These are phyloP conservation scores for Drosophila aff. DNA, from an alignment of 1,140 invertebrate species.

Conservation along the genomic window DNA sequence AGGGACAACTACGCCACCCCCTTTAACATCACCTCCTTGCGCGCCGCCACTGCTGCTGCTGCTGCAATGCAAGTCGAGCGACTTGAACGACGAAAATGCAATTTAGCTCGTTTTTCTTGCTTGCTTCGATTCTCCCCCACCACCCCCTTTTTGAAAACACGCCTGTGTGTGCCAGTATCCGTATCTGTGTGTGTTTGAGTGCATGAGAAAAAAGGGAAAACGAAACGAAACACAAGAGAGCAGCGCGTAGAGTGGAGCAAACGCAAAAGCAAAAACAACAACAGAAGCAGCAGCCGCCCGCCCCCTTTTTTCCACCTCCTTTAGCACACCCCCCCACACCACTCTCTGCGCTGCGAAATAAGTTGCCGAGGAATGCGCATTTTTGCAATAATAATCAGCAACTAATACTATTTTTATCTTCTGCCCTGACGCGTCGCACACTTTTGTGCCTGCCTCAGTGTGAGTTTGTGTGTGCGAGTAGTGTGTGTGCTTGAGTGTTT, in stretches of 20 bases:
- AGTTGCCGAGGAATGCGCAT: slow-evolving; percentile 80
- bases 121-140: slow-evolving; percentile 55
- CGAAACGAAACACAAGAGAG: slow-evolving; percentile 75
- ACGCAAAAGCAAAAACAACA: slow-evolving; percentile 40
- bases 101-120: slow-evolving; percentile 82
- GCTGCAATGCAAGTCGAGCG: slow-evolving; percentile 52
- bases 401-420: slow-evolving; percentile 84
- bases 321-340: neutral
- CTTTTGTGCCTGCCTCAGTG: slow-evolving; percentile 14
- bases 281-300: slow-evolving; percentile 46
- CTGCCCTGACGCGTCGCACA: slow-evolving; percentile 61
- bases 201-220: slow-evolving; percentile 79
- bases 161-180: slow-evolving; percentile 17
- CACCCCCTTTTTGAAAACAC: slow-evolving; percentile 47
- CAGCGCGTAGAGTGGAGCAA: slow-evolving; percentile 57
- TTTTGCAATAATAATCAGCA: slow-evolving; percentile 85
- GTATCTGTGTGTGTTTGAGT: slow-evolving; percentile 30
- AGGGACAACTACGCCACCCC: neutral
- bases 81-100: slow-evolving; percentile 76
- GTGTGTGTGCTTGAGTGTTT: slow-evolving; percentile 47
- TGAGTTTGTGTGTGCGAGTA: slow-evolving; percentile 24
- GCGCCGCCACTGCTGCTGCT: slow-evolving; percentile 34
- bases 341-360: slow-evolving; percentile 57
- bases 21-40: slow-evolving; percentile 12
- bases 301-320: slow-evolving; percentile 28